A percentile compares a stretch with the other conserved stretches of the same genome.
Conservation (phyloP, 2,113 vertebrate species). For the Takifugu flavidus region DNA sequence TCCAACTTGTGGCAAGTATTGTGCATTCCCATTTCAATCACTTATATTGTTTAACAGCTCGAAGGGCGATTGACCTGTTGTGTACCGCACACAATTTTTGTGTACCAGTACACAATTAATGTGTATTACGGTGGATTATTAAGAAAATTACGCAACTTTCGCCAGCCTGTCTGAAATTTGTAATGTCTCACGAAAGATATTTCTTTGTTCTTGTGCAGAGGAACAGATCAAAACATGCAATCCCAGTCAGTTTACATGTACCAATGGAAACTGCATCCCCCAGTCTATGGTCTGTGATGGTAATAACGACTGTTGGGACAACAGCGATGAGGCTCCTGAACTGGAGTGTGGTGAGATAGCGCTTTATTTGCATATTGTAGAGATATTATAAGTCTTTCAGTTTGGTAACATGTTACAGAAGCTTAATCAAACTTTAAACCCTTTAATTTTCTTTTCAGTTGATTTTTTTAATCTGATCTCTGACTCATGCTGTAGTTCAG, state of each 20-base stretch:
- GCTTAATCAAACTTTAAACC: not conserved
- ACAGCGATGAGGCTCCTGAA: constrained; percentile 86
- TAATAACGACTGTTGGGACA: constrained; percentile 92
- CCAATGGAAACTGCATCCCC: constrained; percentile 72
- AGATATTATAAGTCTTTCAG: not conserved
- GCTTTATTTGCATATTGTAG: not conserved
- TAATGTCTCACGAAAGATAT: not conserved
- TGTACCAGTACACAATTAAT: no score
- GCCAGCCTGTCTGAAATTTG: not conserved
- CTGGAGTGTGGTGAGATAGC: constrained; percentile 68
- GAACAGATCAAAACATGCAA: constrained; percentile 60
- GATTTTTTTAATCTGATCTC: not conserved
- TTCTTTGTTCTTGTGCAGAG: constrained; percentile 44
- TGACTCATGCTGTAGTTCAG: no score
- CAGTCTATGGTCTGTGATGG: constrained; percentile 68
- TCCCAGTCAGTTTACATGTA: constrained; percentile 68
- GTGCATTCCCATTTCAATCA: not conserved
- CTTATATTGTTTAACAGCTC: no score
- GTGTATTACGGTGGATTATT: not conserved
- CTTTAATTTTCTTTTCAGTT: not conserved
- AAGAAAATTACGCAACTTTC: not conserved
- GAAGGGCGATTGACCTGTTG: no score
- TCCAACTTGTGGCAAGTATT: constrained; percentile 57
- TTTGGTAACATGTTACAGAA: not conserved
- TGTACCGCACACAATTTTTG: no score